phyloP scores from a whole-genome alignment of 2,888 invertebrate species.

The Netelia inedita region DNA sequence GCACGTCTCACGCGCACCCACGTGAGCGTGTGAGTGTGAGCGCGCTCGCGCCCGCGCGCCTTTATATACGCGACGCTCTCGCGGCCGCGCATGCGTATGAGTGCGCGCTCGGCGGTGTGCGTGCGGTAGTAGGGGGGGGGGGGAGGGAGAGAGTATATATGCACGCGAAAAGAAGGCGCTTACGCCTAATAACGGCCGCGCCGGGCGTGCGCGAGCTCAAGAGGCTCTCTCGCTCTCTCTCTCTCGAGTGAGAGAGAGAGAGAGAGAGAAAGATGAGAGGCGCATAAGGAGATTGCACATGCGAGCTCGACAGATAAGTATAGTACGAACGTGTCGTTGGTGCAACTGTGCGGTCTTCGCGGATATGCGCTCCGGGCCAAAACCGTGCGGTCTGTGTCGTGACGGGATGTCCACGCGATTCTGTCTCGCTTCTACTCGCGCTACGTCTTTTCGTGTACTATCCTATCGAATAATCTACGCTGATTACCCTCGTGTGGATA shows the following conservation, averaged over 20 bases:
- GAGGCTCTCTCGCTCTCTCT: slow-evolving; percentile 47
- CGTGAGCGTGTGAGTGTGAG: background rate
- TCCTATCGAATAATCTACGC: slow-evolving; percentile 61
- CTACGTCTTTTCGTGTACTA: slow-evolving; percentile 52
- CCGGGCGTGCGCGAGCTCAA: slow-evolving; percentile 58
- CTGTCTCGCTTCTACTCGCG: slow-evolving; percentile 29
- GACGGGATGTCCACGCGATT: slow-evolving; percentile 78
- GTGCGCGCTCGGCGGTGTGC: slow-evolving; percentile 7
- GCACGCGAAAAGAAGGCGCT: slow-evolving; percentile 76
- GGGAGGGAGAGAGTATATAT: slow-evolving; percentile 67
- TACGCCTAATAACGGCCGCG: slow-evolving; percentile 78
- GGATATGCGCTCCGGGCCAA: slow-evolving; percentile 70
- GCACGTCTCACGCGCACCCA: too few relatives aligned
- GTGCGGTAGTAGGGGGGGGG: slow-evolving; percentile 17
- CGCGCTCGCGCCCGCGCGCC: too few relatives aligned
- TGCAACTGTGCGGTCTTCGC: slow-evolving; percentile 56
- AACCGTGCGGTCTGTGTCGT: slow-evolving; percentile 75
- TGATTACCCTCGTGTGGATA: slow-evolving; percentile 60
- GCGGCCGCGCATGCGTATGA: background rate
- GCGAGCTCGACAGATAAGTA: slow-evolving; percentile 79
- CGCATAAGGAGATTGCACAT: slow-evolving; percentile 77
- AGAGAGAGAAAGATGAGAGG: slow-evolving; percentile 6
- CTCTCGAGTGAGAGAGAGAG: background rate
- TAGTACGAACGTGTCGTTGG: slow-evolving; percentile 68
- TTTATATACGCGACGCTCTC: too few relatives aligned